phyloP scores from a whole-genome alignment of 2,888 invertebrate genomes.

The Dicyrtomina minuta region DNA sequence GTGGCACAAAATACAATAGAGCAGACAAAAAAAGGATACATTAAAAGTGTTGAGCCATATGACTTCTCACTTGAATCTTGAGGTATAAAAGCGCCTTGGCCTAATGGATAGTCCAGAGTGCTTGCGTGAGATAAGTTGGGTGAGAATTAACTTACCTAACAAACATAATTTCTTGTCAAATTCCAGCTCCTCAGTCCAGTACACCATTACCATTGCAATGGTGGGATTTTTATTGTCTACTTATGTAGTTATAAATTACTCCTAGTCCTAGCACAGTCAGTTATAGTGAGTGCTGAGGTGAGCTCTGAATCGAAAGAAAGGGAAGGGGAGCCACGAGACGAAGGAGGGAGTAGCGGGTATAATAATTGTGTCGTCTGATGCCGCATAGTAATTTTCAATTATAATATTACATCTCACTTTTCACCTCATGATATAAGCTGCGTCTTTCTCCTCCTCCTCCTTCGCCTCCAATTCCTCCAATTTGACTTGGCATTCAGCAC shows the following conservation, averaged over 20 bases:
- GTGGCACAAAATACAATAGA: not conserved
- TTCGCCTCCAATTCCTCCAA: not conserved
- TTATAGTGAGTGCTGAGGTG: not conserved
- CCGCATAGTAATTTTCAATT: slow-evolving; percentile 48
- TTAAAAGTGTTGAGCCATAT: slow-evolving; percentile 32
- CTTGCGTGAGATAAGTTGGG: too few relatives aligned
- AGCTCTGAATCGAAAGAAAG: too few relatives aligned
- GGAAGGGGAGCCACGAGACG: slow-evolving; percentile 15
- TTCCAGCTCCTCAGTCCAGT: not conserved
- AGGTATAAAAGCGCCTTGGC: too few relatives aligned
- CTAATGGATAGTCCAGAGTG: too few relatives aligned
- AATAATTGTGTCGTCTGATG: slow-evolving; percentile 46
- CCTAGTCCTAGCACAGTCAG: not conserved
- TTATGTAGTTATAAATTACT: too few relatives aligned
- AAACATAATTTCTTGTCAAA: slow-evolving; percentile 5
- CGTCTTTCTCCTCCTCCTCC: slow-evolving; percentile 15
- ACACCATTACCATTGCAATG: not conserved
- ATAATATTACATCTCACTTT: slow-evolving; percentile 45
- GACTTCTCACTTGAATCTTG: not conserved
- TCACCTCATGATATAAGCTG: slow-evolving; percentile 40
- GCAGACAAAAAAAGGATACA: slow-evolving; percentile 17
- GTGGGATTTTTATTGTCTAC: slow-evolving; percentile 26
- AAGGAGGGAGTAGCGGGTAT: slow-evolving; percentile 34
- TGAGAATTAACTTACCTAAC: slow-evolving; percentile 30
- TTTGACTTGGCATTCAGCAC: not conserved